These are phyloP conservation scores for Chrosomus eos DNA, from an alignment of 2,797 vertebrate species.

Conservation along the genomic window DNA sequence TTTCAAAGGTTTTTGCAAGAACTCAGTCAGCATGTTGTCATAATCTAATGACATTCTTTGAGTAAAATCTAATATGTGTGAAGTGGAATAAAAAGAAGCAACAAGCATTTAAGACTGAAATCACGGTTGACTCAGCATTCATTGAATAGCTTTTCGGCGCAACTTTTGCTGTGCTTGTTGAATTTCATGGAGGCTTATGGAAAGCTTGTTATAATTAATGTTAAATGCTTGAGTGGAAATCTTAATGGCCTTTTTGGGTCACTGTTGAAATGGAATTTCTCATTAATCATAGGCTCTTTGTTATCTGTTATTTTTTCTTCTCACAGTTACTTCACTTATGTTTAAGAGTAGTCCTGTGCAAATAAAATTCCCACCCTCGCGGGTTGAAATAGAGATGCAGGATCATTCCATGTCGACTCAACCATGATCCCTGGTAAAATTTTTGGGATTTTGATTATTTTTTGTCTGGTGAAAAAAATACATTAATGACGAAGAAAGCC, in stretches of 20 bases:
- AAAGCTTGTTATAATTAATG: constrained; percentile 75
- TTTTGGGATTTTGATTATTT: too few relatives aligned
- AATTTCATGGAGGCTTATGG: constrained; percentile 78
- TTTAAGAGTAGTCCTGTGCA: neutral
- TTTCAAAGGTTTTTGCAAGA: neutral
- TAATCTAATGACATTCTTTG: constrained; percentile 7
- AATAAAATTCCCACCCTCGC: neutral
- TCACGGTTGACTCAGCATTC: constrained; percentile 64
- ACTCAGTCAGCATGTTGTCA: neutral
- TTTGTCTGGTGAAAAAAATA: too few relatives aligned
- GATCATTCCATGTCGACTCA: too few relatives aligned
- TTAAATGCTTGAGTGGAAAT: constrained; percentile 75
- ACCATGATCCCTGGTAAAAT: too few relatives aligned
- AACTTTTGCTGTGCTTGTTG: constrained; percentile 73
- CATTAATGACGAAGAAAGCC: too few relatives aligned
- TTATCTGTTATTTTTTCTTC: constrained; percentile 59
- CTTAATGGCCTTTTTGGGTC: constrained; percentile 80
- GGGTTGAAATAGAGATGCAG: too few relatives aligned
- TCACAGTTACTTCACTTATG: constrained; percentile 22
- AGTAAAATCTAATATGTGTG: constrained; percentile 46
- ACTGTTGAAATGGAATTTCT: constrained; percentile 76
- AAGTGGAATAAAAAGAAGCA: constrained; percentile 53
- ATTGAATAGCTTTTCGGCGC: constrained; percentile 61
- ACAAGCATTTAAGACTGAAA: constrained; percentile 53
- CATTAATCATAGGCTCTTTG: constrained; percentile 74